These are phyloP conservation scores for Bubo scandiacus DNA, from an alignment of 2,113 vertebrate genomes.

Conservation along the genomic window DNA sequence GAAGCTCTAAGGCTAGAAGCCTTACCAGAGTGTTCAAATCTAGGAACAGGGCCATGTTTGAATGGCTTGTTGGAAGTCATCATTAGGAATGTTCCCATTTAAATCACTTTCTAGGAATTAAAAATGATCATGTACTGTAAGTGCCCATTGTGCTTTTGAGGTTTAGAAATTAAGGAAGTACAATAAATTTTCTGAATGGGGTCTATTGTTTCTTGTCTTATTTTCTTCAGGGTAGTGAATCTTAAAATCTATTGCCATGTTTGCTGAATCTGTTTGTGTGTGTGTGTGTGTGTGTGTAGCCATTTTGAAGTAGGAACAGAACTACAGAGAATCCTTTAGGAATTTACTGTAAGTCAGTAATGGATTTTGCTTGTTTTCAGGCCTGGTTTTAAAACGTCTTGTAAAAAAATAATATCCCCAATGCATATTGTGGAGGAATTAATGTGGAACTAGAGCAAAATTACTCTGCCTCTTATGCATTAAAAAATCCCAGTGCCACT, in stretches of 20 bases:
- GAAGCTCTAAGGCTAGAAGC: background rate
- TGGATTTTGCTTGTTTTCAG: slow-evolving; percentile 72
- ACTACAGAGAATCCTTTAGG: slow-evolving; percentile 63
- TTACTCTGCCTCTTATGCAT: slow-evolving; percentile 51
- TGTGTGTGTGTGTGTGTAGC: background rate
- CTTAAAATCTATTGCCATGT: slow-evolving; percentile 40
- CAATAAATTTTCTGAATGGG: slow-evolving; percentile 27
- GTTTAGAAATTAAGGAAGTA: slow-evolving; percentile 15
- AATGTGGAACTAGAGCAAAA: slow-evolving; percentile 66
- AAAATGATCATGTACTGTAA: slow-evolving; percentile 11
- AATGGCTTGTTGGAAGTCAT: background rate
- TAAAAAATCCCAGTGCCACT: slow-evolving; percentile 49
- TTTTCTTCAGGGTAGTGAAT: slow-evolving; percentile 23
- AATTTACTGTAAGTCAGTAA: slow-evolving; percentile 69
- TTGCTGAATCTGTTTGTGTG: slow-evolving; percentile 9
- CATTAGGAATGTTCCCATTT: background rate
- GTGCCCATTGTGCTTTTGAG: slow-evolving; percentile 4
- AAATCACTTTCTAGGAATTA: slow-evolving; percentile 60
- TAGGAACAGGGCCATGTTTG: background rate
- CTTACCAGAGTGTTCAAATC: background rate
- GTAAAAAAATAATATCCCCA: slow-evolving; percentile 68
- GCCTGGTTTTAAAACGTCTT: slow-evolving; percentile 60
- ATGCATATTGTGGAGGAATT: slow-evolving; percentile 64
- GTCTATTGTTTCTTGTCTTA: background rate
- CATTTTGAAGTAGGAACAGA: slow-evolving; percentile 56